Conservation (phyloP, 2,888 invertebrate species). For the Eutolmus rufibarbis region DNA sequence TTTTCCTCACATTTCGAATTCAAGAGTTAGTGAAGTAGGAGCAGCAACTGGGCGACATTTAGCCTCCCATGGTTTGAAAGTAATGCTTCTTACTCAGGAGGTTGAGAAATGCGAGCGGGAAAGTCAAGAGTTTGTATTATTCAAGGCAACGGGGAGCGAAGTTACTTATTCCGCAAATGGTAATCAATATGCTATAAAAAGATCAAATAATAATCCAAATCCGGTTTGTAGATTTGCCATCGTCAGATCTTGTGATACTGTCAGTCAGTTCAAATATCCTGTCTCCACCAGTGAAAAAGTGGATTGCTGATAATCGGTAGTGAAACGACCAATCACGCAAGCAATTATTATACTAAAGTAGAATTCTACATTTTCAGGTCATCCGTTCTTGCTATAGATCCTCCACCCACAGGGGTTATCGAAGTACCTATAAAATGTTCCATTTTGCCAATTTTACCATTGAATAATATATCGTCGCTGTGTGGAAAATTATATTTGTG, state of each 20-base stretch:
- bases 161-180: constrained; percentile 65
- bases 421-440: constrained; percentile 72
- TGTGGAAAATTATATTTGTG: constrained; percentile 82
- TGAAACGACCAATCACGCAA: not conserved
- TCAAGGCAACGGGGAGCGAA: constrained; percentile 71
- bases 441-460: constrained; percentile 74
- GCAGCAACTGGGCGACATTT: constrained; percentile 81
- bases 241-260: constrained; percentile 62
- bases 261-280: constrained; percentile 57
- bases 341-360: not conserved
- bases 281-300: constrained; percentile 68
- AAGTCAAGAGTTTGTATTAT: constrained; percentile 70
- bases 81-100: constrained; percentile 67
- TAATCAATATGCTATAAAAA: constrained; percentile 46
- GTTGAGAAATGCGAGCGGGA: constrained; percentile 65
- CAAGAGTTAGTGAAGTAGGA: constrained; percentile 69
- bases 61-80: constrained; percentile 80
- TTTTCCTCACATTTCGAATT: not conserved
- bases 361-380: constrained; percentile 63
- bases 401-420: constrained; percentile 72
- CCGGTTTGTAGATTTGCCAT: constrained; percentile 57
- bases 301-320: constrained; percentile 72
- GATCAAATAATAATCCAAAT: not conserved
- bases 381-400: constrained; percentile 78
- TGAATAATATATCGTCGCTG: constrained; percentile 67